A percentile compares a stretch with the other conserved stretches of the same genome.
These are phyloP conservation scores for Heteromyza rotundicornis DNA, from an alignment of 2,888 invertebrate species.

Conservation along the genomic window DNA sequence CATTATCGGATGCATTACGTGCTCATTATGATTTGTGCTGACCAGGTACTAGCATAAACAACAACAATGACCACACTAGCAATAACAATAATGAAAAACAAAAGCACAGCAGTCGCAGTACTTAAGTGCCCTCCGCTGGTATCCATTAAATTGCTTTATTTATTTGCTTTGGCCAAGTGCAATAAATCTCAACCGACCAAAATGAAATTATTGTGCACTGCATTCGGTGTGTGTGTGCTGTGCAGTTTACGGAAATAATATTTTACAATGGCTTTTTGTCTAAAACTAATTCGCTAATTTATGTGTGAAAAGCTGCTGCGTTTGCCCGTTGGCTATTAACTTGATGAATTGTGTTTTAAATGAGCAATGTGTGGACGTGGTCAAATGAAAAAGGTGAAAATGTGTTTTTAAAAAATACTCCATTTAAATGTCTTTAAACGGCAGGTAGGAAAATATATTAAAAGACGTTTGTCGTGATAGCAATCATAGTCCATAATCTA, in stretches of 20 bases:
- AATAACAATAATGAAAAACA: background rate
- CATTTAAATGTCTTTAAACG: no score
- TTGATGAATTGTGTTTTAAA: background rate
- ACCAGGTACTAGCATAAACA: background rate
- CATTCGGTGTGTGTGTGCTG: no score
- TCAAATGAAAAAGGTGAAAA: no score
- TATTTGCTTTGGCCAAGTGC: background rate
- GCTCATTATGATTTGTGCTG: background rate
- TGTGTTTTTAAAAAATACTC: no score
- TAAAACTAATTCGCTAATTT: background rate
- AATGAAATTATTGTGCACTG: background rate
- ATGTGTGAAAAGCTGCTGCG: background rate
- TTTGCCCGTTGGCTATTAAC: background rate
- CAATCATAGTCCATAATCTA: no score
- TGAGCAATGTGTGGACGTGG: no score
- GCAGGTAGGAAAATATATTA: no score
- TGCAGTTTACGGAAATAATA: background rate
- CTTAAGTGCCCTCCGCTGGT: background rate
- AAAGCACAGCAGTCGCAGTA: background rate
- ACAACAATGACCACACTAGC: background rate
- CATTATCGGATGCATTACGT: constrained; percentile 2
- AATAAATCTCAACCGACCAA: background rate
- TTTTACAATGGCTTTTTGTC: background rate
- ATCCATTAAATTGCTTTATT: background rate
- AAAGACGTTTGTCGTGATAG: no score